A percentile compares a stretch with the other conserved stretches of the same genome.
These are phyloP conservation scores for Campaea margaritaria DNA, from an alignment of 2,888 invertebrate genomes.

Conservation along the genomic window DNA sequence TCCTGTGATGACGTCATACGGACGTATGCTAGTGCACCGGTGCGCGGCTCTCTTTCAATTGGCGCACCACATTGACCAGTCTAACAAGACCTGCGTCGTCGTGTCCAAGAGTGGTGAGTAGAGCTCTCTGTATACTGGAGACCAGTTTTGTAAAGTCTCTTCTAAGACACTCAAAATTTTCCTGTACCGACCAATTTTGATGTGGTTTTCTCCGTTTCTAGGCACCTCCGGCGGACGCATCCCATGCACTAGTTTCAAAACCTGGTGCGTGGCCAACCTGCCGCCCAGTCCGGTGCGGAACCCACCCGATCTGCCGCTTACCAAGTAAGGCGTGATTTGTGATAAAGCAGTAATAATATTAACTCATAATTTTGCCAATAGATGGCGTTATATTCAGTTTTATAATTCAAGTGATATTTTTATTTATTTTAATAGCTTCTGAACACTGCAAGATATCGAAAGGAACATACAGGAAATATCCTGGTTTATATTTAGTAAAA, in stretches of 20 bases:
- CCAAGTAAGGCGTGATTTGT: constrained; percentile 56
- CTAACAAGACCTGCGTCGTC: constrained; percentile 92
- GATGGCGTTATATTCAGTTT: too few species aligned
- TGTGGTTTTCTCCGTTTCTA: constrained; percentile 39
- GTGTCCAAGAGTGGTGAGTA: constrained; percentile 91
- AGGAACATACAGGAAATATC: too few species aligned
- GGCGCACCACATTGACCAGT: constrained; percentile 96
- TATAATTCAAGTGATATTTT: background rate
- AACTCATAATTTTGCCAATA: too few species aligned
- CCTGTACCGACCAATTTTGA: background rate
- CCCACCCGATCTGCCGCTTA: constrained; percentile 54
- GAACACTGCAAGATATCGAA: too few species aligned
- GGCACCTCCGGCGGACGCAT: constrained; percentile 75
- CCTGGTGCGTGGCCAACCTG: constrained; percentile 73
- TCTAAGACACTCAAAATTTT: too few species aligned
- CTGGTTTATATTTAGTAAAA: too few species aligned
- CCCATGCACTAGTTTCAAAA: constrained; percentile 74
- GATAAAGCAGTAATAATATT: too few species aligned
- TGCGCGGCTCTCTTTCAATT: constrained; percentile 97
- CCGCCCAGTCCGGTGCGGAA: constrained; percentile 64
- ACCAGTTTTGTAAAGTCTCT: too few species aligned
- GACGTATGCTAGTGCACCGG: constrained; percentile 97
- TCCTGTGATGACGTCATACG: constrained; percentile 97
- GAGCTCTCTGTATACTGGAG: background rate
- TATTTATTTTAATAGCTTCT: background rate